A percentile compares a stretch with the other conserved stretches of the same genome.
Evolutionary conservation across 2,797 vertebrate genomes (phyloP).

Genomic region (Salarias fasciatus): DNA sequence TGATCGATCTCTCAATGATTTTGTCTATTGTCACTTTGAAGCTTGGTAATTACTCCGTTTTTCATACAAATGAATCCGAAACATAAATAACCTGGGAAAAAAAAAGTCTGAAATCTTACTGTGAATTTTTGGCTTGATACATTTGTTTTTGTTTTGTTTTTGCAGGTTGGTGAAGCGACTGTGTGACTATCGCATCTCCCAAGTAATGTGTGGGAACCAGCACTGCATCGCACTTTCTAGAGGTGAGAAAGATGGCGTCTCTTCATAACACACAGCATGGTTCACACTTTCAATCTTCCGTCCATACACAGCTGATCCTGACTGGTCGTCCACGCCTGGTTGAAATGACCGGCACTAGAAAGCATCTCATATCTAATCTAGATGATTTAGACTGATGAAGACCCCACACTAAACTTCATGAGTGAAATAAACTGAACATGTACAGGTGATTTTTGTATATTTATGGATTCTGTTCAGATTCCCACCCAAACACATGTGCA

Average conservation of each 20-base stretch:
- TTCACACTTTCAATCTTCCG: background rate
- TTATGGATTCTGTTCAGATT: too few relatives aligned
- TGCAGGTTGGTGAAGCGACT: conserved; percentile 93
- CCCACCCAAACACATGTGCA: background rate
- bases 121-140: too few relatives aligned
- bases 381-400: too few relatives aligned
- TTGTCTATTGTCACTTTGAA: too few relatives aligned
- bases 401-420: too few relatives aligned
- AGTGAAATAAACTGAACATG: too few relatives aligned
- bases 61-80: too few relatives aligned
- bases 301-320: background rate
- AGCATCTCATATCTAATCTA: background rate
- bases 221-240: conserved; percentile 97
- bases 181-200: conserved; percentile 92
- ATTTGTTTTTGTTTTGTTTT: background rate
- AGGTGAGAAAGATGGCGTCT: conserved; percentile 81
- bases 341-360: conserved; percentile 1
- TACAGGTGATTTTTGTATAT: too few relatives aligned
- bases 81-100: too few relatives aligned
- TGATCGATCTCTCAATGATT: too few relatives aligned
- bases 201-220: conserved; percentile 97
- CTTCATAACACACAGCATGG: background rate
- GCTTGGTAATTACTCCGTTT: too few relatives aligned
- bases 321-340: background rate
- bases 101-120: too few relatives aligned